phyloP scores from a whole-genome alignment of 2,888 invertebrate species.

The Heliconius ethilla region DNA sequence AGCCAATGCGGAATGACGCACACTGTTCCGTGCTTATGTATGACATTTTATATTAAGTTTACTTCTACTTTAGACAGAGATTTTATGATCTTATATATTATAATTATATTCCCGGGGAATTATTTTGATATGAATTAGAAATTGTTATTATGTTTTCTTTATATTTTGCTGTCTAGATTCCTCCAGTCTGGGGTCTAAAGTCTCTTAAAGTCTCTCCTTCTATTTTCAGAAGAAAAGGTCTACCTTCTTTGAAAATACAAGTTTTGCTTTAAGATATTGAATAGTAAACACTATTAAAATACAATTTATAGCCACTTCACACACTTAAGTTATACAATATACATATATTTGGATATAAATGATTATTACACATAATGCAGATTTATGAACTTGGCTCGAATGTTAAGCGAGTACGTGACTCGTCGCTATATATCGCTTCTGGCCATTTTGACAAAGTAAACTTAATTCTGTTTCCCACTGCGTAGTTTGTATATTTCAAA shows the following conservation, averaged over 20 bases:
- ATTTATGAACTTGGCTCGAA: slow-evolving; percentile 33
- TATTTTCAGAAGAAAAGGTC: too few species aligned
- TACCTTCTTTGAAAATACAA: neutral
- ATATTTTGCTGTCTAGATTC: neutral
- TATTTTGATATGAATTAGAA: too few species aligned
- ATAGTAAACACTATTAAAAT: neutral
- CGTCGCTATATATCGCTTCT: slow-evolving; percentile 29
- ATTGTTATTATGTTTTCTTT: neutral
- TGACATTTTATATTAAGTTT: neutral
- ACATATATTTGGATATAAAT: slow-evolving; percentile 7
- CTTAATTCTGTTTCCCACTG: slow-evolving; percentile 20
- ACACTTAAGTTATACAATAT: neutral
- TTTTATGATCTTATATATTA: too few species aligned
- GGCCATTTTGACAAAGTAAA: slow-evolving; percentile 32
- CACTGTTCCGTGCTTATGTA: neutral
- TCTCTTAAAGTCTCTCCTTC: too few species aligned
- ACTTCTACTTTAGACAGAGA: neutral
- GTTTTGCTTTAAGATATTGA: neutral
- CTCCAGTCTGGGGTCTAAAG: too few species aligned
- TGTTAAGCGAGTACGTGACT: slow-evolving; percentile 30
- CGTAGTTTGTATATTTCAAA: slow-evolving; percentile 31
- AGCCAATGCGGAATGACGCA: slow-evolving; percentile 25
- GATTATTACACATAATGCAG: slow-evolving; percentile 26
- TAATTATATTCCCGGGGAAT: too few species aligned
- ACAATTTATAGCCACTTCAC: neutral